phyloP scores from a whole-genome alignment of 2,113 vertebrate species.

The Alligator mississippiensis region DNA sequence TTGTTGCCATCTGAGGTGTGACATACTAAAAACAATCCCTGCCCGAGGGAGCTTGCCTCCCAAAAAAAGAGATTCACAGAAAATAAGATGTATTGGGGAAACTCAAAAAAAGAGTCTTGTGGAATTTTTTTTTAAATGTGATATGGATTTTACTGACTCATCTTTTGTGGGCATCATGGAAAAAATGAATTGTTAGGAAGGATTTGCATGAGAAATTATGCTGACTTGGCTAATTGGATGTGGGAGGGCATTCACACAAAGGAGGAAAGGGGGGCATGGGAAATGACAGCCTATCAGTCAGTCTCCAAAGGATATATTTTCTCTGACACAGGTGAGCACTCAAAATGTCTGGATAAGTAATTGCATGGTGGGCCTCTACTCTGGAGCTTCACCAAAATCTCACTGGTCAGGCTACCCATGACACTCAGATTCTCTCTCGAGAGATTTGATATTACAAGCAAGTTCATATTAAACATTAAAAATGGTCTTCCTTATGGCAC shows the following conservation, averaged over 20 bases:
- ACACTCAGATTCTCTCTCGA: neutral
- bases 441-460: neutral
- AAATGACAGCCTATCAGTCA: fast-evolving
- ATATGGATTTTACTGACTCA: neutral
- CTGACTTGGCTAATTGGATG: neutral
- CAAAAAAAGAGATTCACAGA: neutral
- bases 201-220: neutral
- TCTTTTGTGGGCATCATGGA: neutral
- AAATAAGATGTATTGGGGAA: neutral
- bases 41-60: neutral
- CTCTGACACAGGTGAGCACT: neutral
- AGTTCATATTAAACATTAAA: neutral
- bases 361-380: neutral
- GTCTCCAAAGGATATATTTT: neutral
- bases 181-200: fast-evolving
- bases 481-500: neutral
- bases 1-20: slow-evolving; percentile 10
- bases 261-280: neutral
- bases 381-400: neutral
- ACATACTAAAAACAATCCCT: slow-evolving; percentile 24
- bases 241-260: fast-evolving
- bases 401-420: neutral
- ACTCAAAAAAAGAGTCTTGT: fast-evolving
- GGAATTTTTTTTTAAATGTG: fast-evolving
- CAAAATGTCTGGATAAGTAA: fast-evolving